Base-by-base conservation (phyloP, 92 coral and sea anemone genomes). In the Blastomussa wellsi region DNA sequence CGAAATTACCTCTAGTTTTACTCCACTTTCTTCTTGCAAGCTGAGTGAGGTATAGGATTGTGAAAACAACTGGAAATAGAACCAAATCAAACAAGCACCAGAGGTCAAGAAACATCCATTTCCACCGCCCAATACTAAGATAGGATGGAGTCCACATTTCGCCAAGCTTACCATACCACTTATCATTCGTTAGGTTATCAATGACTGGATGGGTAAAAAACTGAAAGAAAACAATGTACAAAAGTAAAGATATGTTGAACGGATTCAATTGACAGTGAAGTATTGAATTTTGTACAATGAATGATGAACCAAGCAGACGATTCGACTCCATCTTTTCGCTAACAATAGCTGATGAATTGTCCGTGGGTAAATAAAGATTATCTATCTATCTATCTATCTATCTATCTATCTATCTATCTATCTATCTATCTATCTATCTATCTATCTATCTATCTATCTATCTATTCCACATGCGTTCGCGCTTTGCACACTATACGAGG, bases 21-120 rank as follows among this genome's bases (percentile, higher is more conserved):
- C 6, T 16, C 37, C 44, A 26, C 29, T 19, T 33, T 5, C 11
- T 24, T 24, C 31, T 32, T 10, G 29, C 44, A 77, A 77, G 26
- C 33, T 53, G 64, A 71, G 77, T 29, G 16, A 82, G 41, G 60
- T 38, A 82, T 24, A 88, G 60, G 32, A 88, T 41, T 14, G 59
- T 20, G 87, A 82, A 88, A 70, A 88, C 79, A 48, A 82, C 9
- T 44, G 91, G 91, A 51, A 88, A 88, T 10, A 88, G 73, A 35
- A 88, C 48, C 44, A 82, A 53, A 68, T 88, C 91, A 82, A 88
- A 88, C 48, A 88, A 42, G 67, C 87, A 71, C 84, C 91, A 82
- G 6, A 82, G 8, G 84, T 88, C 74, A 24, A 88, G 87, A 19
- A 88, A 82, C 28, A 82, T 49, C 91, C 91, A 88, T 57, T 49